Evolutionary conservation across 2,888 invertebrate genomes (phyloP).

Genomic region (Vanessa cardui): DNA sequence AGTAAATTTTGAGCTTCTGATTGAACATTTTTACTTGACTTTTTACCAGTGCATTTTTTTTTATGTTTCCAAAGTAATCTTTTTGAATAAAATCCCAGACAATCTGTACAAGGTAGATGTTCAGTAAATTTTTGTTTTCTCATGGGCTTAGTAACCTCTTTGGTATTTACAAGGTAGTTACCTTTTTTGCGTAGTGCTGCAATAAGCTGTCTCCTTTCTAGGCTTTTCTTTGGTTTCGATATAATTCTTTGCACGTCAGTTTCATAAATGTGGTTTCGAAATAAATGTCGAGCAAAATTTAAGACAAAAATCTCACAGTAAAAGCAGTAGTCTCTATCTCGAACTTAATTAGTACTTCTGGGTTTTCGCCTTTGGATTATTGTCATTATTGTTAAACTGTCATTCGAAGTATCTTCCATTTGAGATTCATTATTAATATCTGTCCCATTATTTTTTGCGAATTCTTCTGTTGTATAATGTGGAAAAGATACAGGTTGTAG

Average conservation of each 20-base stretch:
- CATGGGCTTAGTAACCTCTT: no score
- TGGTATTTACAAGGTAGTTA: no score
- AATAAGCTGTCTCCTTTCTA: neutral
- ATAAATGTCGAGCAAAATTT: neutral
- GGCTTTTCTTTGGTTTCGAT: neutral
- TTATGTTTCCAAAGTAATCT: slow-evolving; percentile 38
- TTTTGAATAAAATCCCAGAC: slow-evolving; percentile 33
- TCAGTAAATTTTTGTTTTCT: slow-evolving; percentile 8
- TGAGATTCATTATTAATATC: slow-evolving; percentile 2
- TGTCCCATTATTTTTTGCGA: slow-evolving; percentile 28
- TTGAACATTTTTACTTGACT: neutral
- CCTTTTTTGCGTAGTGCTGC: no score
- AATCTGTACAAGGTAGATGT: slow-evolving; percentile 38
- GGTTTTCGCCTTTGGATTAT: no score
- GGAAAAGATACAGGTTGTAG: neutral
- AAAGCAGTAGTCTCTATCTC: neutral
- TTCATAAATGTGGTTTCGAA: neutral
- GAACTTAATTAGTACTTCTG: no score
- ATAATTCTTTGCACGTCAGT: neutral
- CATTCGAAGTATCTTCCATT: no score
- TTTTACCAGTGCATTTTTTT: slow-evolving; percentile 10
- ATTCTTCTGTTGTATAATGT: neutral
- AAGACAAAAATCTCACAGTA: neutral
- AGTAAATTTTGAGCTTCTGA: neutral
- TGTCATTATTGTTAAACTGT: no score